These are phyloP conservation scores for Magallana angulata DNA, from an alignment of 1,140 invertebrate species.

Conservation along the genomic window DNA sequence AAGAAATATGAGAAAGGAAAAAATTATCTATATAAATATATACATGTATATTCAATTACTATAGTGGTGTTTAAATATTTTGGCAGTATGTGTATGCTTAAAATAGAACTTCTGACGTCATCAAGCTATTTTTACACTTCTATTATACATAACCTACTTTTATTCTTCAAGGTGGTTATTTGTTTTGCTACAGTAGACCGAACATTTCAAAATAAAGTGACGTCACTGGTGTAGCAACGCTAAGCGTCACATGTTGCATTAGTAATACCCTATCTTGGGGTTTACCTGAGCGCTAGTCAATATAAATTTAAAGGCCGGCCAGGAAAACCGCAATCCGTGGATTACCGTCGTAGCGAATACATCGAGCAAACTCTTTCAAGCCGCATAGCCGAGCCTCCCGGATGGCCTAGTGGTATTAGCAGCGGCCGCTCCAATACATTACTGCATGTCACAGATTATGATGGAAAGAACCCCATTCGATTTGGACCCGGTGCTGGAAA, in stretches of 20 bases:
- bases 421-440: neutral
- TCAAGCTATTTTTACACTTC: neutral
- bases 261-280: constrained; percentile 5
- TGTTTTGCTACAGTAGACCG: constrained; percentile 20
- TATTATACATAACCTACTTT: neutral
- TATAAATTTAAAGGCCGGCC: constrained; percentile 32
- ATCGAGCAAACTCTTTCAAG: neutral
- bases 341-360: neutral
- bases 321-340: constrained; percentile 15
- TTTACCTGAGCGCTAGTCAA: constrained; percentile 22
- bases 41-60: too few relatives aligned
- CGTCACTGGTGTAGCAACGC: constrained; percentile 35
- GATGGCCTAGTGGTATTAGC: neutral
- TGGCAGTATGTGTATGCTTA: neutral
- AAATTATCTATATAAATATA: too few relatives aligned
- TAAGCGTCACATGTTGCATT: constrained; percentile 40
- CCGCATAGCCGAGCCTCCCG: neutral
- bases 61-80: too few relatives aligned
- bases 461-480: constrained; percentile 33
- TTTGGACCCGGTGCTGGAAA: constrained; percentile 36
- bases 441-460: constrained; percentile 15
- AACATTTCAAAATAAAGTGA: constrained; percentile 32
- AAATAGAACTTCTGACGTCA: constrained; percentile 20
- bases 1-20: too few relatives aligned
- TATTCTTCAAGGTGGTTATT: constrained; percentile 20